phyloP scores from a whole-genome alignment of 2,797 vertebrate genomes.

The Pteronotus mesoamericanus region DNA sequence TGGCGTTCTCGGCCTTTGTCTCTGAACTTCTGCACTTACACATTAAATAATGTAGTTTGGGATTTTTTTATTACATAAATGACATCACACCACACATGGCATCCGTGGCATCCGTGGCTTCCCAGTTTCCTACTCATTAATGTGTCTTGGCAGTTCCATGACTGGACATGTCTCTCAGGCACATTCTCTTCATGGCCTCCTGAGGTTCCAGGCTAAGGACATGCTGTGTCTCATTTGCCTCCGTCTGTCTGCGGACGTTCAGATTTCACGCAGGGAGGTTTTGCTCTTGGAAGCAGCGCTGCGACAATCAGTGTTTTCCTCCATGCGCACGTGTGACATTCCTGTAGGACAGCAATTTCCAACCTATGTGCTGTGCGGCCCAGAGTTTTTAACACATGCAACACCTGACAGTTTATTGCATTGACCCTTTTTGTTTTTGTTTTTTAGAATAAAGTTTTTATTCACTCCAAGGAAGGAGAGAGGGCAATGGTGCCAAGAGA shows the following conservation, averaged over 20 bases:
- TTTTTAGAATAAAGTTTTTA: too few relatives aligned
- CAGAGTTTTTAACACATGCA: not conserved
- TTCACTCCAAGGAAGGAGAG: too few relatives aligned
- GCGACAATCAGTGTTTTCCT: not conserved
- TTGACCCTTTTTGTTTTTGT: not conserved
- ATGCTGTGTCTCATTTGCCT: not conserved
- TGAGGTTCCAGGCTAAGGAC: not conserved
- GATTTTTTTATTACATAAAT: not conserved
- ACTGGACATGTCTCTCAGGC: not conserved
- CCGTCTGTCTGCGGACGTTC: not conserved
- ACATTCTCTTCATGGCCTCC: not conserved
- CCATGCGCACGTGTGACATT: not conserved
- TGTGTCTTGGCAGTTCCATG: not conserved
- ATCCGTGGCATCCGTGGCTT: not conserved
- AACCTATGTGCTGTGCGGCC: fast-evolving
- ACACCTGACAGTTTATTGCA: not conserved
- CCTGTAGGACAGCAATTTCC: not conserved
- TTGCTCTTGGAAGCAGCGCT: not conserved
- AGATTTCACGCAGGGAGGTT: not conserved
- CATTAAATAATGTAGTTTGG: not conserved
- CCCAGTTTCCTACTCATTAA: not conserved
- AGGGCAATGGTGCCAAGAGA: too few relatives aligned
- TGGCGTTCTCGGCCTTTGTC: not conserved
- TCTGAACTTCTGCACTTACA: not conserved
- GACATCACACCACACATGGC: not conserved